Conservation (phyloP, 1,140 invertebrate species). For the Drosophila melanica region DNA sequence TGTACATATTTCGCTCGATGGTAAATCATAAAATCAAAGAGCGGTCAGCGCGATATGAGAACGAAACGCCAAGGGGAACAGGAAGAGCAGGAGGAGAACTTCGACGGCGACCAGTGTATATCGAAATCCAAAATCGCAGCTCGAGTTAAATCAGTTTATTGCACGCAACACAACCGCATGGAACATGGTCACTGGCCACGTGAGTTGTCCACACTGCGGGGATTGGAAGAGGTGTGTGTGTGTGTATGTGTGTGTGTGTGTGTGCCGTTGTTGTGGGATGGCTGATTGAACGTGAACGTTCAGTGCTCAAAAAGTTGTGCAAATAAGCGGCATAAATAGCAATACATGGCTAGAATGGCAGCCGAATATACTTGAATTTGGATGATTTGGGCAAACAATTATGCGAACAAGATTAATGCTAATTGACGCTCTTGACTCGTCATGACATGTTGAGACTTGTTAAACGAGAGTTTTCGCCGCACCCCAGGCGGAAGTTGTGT, state of each 20-base stretch:
- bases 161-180: conserved; percentile 19
- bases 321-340: conserved; percentile 23
- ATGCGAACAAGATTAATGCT: conserved; percentile 72
- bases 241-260: background rate
- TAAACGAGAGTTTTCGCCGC: conserved; percentile 59
- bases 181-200: conserved; percentile 30
- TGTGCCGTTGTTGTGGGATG: background rate
- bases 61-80: background rate
- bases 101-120: background rate
- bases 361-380: conserved; percentile 40
- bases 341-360: background rate
- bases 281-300: conserved; percentile 18
- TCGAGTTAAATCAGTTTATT: conserved; percentile 15
- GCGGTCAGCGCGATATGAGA: background rate
- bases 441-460: conserved; percentile 46
- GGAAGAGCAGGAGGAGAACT: no score
- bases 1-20: conserved; percentile 19
- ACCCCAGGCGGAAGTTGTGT: conserved; percentile 52
- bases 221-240: background rate
- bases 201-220: conserved; percentile 14
- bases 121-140: conserved; percentile 1
- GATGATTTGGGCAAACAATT: conserved; percentile 68
- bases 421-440: conserved; percentile 62
- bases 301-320: conserved; percentile 16
- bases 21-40: conserved; percentile 62